These are phyloP conservation scores for Deilephila porcellus DNA, from an alignment of 2,888 invertebrate genomes.

Conservation along the genomic window DNA sequence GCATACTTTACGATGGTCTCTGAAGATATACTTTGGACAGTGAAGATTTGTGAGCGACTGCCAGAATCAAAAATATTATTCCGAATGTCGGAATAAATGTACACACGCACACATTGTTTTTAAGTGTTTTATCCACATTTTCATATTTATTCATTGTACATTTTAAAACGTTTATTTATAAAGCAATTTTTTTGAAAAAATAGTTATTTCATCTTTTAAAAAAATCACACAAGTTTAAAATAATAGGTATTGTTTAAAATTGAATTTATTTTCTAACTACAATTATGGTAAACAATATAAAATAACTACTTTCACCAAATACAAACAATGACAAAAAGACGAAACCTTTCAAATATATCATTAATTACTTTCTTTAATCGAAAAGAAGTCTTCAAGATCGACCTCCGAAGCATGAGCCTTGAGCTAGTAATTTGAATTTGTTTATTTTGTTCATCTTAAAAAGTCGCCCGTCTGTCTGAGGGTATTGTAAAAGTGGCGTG, in stretches of 20 bases:
- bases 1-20: background rate
- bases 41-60: background rate
- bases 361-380: background rate
- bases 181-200: no score
- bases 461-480: conserved; percentile 4
- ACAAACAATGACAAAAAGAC: background rate
- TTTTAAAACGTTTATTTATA: no score
- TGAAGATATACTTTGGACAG: background rate
- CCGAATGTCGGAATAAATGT: background rate
- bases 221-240: no score
- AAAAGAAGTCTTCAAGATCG: conserved; percentile 10
- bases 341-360: background rate
- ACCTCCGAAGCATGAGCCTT: background rate
- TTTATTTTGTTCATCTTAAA: conserved; percentile 4
- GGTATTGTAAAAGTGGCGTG: background rate
- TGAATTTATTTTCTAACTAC: background rate
- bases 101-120: background rate
- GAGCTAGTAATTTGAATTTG: background rate
- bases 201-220: no score
- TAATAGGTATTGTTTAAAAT: no score
- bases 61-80: background rate
- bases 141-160: no score
- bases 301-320: background rate
- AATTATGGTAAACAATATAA: background rate
- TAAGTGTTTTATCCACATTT: background rate